phyloP scores from a whole-genome alignment of 64 coral and sea anemone genomes.

The Trachythela sp. region DNA sequence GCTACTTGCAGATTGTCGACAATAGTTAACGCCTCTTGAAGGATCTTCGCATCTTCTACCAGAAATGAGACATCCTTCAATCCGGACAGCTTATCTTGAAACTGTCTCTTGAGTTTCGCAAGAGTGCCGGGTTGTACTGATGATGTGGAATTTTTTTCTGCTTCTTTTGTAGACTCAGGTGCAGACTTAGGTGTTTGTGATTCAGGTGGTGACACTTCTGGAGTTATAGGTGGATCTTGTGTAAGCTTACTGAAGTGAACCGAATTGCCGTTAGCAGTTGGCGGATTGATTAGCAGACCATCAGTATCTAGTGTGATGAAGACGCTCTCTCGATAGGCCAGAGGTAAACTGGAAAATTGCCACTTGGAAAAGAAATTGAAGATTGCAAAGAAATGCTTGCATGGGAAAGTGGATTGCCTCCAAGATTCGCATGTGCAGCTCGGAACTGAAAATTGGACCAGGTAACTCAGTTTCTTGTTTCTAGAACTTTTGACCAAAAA shows the following conservation, averaged over 20 bases:
- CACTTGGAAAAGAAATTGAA: slow-evolving; percentile 47
- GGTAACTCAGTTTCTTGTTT: slow-evolving; percentile 9
- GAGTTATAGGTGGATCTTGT: neutral
- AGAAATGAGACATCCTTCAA: slow-evolving; percentile 22
- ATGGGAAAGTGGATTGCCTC: slow-evolving; percentile 20
- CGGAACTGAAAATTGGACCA: slow-evolving; percentile 32
- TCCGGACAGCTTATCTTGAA: slow-evolving; percentile 31
- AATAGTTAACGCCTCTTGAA: neutral
- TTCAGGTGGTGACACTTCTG: too few relatives aligned
- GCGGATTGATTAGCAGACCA: neutral
- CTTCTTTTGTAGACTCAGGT: too few relatives aligned
- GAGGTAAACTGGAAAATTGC: slow-evolving; percentile 45
- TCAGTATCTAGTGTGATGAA: slow-evolving; percentile 51
- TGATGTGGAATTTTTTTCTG: neutral
- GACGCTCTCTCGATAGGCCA: slow-evolving; percentile 34
- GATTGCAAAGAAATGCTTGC: slow-evolving; percentile 52
- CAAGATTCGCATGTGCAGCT: slow-evolving; percentile 45
- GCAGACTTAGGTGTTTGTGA: too few relatives aligned
- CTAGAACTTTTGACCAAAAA: slow-evolving; percentile 26
- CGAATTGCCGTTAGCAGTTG: neutral
- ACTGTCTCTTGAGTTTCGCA: neutral
- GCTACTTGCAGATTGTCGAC: neutral
- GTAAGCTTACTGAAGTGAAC: neutral
- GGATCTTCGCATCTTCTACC: neutral
- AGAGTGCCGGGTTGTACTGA: neutral